These are phyloP conservation scores for Druon quercuslanigerum DNA, from an alignment of 1,140 invertebrate genomes.

Conservation along the genomic window DNA sequence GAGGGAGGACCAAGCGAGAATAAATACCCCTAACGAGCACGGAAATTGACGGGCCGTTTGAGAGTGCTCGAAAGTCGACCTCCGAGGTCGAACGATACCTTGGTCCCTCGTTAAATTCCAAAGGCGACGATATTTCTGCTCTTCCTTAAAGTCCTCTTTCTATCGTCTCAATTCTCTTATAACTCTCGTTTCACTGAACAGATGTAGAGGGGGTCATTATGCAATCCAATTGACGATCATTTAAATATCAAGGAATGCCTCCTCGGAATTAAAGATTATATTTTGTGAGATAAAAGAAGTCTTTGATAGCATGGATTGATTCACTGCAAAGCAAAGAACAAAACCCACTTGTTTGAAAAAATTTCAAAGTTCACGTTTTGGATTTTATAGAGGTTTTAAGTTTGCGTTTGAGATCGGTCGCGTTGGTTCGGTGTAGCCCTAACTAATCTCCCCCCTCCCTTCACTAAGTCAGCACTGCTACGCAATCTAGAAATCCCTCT, in stretches of 20 bases:
- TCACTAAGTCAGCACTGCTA: too few species aligned
- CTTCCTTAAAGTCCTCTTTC: not conserved
- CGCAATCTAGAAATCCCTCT: too few species aligned
- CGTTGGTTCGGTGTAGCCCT: too few species aligned
- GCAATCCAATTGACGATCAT: constrained; percentile 36
- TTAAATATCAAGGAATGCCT: constrained; percentile 42
- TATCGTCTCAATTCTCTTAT: constrained; percentile 11
- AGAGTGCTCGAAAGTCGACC: constrained; percentile 35
- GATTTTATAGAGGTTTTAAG: too few species aligned
- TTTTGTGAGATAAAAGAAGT: not conserved
- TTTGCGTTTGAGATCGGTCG: too few species aligned
- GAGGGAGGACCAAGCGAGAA: constrained; percentile 24
- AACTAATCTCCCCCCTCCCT: too few species aligned
- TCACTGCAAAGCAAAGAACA: too few species aligned
- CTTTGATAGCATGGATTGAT: too few species aligned
- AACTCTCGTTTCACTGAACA: not conserved
- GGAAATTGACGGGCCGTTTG: constrained; percentile 36
- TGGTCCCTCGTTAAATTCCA: constrained; percentile 40
- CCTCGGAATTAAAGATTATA: not conserved
- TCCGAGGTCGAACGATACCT: constrained; percentile 30
- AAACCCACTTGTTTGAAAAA: too few species aligned
- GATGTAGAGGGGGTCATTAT: constrained; percentile 16
- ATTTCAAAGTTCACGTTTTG: too few species aligned
- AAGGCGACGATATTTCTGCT: constrained; percentile 28
- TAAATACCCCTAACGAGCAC: constrained; percentile 43